Conservation (phyloP, 2,113 vertebrate species). For the Sylvia atricapilla region DNA sequence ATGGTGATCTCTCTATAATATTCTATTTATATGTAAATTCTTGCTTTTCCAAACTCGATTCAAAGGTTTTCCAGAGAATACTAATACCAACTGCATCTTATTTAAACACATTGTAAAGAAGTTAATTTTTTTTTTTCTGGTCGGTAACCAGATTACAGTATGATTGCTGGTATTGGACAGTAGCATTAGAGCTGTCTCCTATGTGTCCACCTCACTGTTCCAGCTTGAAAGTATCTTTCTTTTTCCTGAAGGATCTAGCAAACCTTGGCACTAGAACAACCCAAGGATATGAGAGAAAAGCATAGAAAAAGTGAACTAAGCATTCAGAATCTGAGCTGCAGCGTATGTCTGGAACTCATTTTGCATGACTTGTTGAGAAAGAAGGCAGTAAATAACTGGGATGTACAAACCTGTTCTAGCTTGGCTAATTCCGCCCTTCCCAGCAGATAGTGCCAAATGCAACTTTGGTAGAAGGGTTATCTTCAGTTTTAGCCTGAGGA, state of each 20-base stretch:
- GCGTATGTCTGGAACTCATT: neutral
- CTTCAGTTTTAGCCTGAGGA: neutral
- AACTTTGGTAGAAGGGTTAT: neutral
- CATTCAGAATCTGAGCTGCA: neutral
- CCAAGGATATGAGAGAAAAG: accelerated
- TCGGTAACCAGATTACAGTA: neutral
- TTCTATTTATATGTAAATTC: slow-evolving; percentile 62
- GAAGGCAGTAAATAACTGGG: neutral
- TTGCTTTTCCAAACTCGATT: neutral
- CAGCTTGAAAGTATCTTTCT: neutral
- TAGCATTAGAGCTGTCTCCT: neutral
- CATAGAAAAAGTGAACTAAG: neutral
- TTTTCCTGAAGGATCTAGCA: neutral
- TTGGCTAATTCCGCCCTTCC: neutral
- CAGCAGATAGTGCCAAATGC: neutral
- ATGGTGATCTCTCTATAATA: neutral
- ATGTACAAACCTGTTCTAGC: neutral
- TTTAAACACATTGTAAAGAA: neutral
- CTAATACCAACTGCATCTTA: slow-evolving; percentile 3
- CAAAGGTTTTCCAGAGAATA: slow-evolving; percentile 31
- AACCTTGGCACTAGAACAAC: neutral
- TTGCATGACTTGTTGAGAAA: neutral
- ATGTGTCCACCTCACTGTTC: neutral
- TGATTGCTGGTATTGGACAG: neutral
- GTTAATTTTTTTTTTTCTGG: neutral